Conservation (phyloP, 2,888 invertebrate species). For the Leucoptera coffeella region DNA sequence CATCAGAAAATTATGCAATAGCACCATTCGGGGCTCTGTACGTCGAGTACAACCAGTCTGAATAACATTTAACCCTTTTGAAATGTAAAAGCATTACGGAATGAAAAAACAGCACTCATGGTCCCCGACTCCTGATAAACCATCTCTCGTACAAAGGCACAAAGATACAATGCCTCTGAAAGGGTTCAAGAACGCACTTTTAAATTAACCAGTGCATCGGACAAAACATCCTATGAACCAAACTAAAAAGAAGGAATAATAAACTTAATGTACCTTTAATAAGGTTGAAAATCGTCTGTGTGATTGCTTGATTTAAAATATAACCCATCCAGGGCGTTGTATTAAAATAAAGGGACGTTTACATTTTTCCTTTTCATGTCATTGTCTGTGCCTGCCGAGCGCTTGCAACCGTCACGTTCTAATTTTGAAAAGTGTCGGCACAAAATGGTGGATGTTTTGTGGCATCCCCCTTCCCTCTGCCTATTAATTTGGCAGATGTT, state of each 20-base stretch:
- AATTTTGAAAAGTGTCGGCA: constrained; percentile 54
- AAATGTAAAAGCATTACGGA: constrained; percentile 54
- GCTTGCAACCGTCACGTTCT: constrained; percentile 54
- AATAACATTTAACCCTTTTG: constrained; percentile 54
- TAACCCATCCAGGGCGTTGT: constrained; percentile 30
- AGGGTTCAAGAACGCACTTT: constrained; percentile 55
- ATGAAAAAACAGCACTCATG: constrained; percentile 55
- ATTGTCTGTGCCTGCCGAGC: constrained; percentile 47
- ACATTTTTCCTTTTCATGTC: constrained; percentile 54
- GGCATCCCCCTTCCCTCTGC: constrained; percentile 19
- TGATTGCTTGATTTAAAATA: constrained; percentile 23
- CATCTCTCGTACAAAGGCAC: constrained; percentile 52
- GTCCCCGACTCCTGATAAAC: constrained; percentile 51
- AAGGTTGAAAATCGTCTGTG: constrained; percentile 13
- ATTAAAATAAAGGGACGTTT: constrained; percentile 45
- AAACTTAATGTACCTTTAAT: too few species aligned
- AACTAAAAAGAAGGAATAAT: too few species aligned
- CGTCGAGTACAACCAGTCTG: too few species aligned
- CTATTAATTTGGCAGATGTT: constrained; percentile 43
- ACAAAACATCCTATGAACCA: constrained; percentile 18
- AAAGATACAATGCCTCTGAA: constrained; percentile 55
- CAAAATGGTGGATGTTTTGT: constrained; percentile 51
- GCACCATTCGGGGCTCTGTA: too few species aligned
- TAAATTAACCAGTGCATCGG: constrained; percentile 37
- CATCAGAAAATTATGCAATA: too few species aligned